Evolutionary conservation across 2,797 vertebrate species (phyloP).

Genomic region (Chaenodraco wilsoni): DNA sequence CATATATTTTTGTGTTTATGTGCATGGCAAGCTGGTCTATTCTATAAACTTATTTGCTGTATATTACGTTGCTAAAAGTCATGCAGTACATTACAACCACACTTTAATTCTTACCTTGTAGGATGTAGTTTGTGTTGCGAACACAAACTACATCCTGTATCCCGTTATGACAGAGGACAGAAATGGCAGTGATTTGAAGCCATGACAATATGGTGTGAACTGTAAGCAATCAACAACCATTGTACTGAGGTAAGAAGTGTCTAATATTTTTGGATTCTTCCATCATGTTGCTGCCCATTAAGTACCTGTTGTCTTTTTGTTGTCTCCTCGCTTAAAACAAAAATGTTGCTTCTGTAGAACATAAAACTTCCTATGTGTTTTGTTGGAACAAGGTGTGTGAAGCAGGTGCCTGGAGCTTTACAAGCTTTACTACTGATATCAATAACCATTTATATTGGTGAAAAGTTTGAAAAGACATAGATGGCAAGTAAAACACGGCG

Average conservation of each 20-base stretch:
- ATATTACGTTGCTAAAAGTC: not conserved
- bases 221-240: too few species aligned
- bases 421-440: not conserved
- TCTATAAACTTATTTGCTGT: not conserved
- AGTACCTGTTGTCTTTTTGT: too few species aligned
- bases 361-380: not conserved
- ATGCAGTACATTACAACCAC: not conserved
- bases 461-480: not conserved
- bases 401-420: not conserved
- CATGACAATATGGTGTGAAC: too few species aligned
- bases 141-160: too few species aligned
- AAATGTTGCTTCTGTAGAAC: not conserved
- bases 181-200: too few species aligned
- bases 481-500: not conserved
- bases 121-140: not conserved
- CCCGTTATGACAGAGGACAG: too few species aligned
- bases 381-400: not conserved
- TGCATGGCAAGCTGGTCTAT: not conserved
- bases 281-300: not conserved
- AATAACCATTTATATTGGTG: not conserved
- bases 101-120: not conserved
- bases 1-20: constrained; percentile 1
- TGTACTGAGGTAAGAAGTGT: not conserved
- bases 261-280: not conserved
- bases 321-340: not conserved